These are phyloP conservation scores for Felis catus DNA, from an alignment of 2,113 vertebrate species.

Conservation along the genomic window DNA sequence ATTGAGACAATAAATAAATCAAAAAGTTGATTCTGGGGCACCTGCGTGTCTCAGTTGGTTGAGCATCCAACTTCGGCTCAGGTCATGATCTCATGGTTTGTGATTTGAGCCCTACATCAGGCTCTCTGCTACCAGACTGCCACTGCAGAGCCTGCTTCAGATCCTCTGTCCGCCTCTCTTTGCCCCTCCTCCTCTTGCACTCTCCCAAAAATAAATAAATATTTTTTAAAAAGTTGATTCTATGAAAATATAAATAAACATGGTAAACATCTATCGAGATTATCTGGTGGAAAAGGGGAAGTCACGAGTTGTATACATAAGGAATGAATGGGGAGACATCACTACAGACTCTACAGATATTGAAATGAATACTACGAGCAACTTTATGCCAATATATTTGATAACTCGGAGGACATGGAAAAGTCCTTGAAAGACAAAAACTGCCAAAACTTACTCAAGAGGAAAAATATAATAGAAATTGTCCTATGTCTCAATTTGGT, in stretches of 20 bases:
- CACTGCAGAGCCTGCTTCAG: too few species aligned
- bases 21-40: neutral
- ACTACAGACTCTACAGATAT: neutral
- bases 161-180: too few species aligned
- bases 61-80: too few species aligned
- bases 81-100: too few species aligned
- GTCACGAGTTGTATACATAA: neutral
- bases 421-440: neutral
- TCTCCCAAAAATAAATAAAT: too few species aligned
- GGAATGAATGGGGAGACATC: neutral
- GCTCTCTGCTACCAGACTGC: too few species aligned
- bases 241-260: neutral
- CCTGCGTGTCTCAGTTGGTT: too few species aligned
- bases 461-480: neutral
- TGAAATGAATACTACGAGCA: neutral
- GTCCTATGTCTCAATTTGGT: neutral
- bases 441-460: neutral
- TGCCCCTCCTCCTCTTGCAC: too few species aligned
- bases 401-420: neutral
- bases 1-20: neutral
- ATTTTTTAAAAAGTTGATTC: neutral
- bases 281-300: neutral
- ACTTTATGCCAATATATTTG: neutral
- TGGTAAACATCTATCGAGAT: neutral
- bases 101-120: too few species aligned